These are phyloP conservation scores for Dasypus novemcinctus DNA, from an alignment of 2,113 vertebrate genomes.

Conservation along the genomic window DNA sequence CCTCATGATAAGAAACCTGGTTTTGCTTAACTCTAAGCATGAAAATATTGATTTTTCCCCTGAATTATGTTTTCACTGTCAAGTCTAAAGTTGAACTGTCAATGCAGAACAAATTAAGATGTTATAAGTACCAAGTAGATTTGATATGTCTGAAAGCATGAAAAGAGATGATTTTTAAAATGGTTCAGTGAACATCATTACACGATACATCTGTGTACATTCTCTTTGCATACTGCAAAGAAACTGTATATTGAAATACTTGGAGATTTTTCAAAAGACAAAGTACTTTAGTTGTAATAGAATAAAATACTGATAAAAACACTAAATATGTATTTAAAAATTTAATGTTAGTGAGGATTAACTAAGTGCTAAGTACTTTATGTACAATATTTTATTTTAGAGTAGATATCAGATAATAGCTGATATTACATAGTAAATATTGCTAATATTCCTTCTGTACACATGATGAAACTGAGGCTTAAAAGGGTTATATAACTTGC, in stretches of 20 bases:
- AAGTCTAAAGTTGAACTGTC: conserved; percentile 72
- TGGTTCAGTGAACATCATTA: not conserved
- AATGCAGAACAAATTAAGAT: conserved; percentile 77
- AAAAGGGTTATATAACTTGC: fast-evolving
- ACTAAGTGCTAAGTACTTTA: not conserved
- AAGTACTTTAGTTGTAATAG: not conserved
- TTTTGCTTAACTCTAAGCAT: conserved; percentile 59
- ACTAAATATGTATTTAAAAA: not conserved
- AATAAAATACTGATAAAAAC: not conserved
- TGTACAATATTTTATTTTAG: not conserved
- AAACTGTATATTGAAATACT: not conserved
- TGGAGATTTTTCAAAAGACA: not conserved
- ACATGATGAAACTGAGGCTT: not conserved
- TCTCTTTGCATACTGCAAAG: not conserved
- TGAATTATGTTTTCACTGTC: conserved; percentile 64
- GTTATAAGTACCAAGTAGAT: conserved; percentile 50
- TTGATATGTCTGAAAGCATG: conserved; percentile 17
- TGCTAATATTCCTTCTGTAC: too few species aligned
- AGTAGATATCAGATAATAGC: not conserved
- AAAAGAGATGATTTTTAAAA: not conserved
- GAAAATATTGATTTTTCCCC: conserved; percentile 65
- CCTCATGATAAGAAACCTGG: conserved; percentile 59
- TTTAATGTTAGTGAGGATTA: not conserved
- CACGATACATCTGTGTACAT: not conserved
- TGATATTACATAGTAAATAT: fast-evolving